Evolutionary conservation across 2,797 vertebrate genomes (phyloP).

Genomic region (Oreortyx pictus): DNA sequence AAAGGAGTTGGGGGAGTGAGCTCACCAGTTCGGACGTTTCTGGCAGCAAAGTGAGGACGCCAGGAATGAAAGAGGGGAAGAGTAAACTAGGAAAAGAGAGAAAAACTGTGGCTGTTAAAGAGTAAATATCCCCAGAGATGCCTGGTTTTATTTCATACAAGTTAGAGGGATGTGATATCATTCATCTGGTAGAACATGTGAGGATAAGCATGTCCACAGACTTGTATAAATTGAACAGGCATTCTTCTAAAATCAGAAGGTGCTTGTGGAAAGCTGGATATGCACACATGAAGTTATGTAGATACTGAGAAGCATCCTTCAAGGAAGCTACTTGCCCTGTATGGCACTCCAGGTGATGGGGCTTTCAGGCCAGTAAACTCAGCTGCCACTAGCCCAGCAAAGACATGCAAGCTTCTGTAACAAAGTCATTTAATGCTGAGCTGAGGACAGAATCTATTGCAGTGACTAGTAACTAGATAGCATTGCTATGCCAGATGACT

Average conservation of each 20-base stretch:
- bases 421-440: background rate
- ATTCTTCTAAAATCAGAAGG: background rate
- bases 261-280: background rate
- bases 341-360: rapidly evolving
- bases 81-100: background rate
- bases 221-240: background rate
- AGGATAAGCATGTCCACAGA: background rate
- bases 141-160: background rate
- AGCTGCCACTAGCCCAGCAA: background rate
- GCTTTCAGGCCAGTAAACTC: background rate
- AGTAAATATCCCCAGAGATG: background rate
- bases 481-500: background rate
- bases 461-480: background rate
- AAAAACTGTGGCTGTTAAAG: background rate
- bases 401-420: background rate
- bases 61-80: conserved; percentile 5
- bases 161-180: background rate
- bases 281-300: background rate
- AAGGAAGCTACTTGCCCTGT: rapidly evolving
- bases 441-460: background rate
- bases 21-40: conserved; percentile 62
- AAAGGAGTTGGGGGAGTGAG: conserved; percentile 56
- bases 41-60: conserved; percentile 23
- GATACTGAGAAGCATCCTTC: background rate
- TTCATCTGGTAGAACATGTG: background rate